Base-by-base conservation (phyloP, 2,888 invertebrate genomes). In the Liposcelis brunnea region DNA sequence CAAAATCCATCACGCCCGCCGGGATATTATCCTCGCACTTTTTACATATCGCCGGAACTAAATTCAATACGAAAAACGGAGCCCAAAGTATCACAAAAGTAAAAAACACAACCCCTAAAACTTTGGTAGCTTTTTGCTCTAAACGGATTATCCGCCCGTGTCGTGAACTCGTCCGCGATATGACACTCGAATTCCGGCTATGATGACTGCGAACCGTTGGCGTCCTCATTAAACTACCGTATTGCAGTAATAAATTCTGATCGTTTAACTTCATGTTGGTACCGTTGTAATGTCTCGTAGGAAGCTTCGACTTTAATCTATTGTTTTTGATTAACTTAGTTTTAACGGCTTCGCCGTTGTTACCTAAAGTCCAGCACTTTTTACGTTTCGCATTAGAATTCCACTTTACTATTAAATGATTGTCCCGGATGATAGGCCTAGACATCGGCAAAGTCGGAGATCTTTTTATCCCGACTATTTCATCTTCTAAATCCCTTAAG, bases 111-210 rank as follows among this genome's bases (percentile, higher is more conserved):
- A 93, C 85, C 2, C 91, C 91, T 15, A 93, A 66, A 3, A 93
- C 94, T 66, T 94, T 91, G 10, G 94, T 93, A 1, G 95, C 95
- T 62, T 94, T 94, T 60, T 94, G 93, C 61, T 95, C 93, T 44
- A 90, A 71, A 3, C 85, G 72, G 45, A 93, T 75, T 56, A 82
- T 86, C 48, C 85, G 69, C 0, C 86, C 86, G 57, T 86, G 85
- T 0, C 85, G 71, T 1, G 82, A 82, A 1, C 82, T 83, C 56
- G 82, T 83, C 46, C 83, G 68, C 18, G 56, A 56, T 43, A 84
- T 77, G 0, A 85, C 80, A 60, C 82, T 83, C 15, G 84, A 83
- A 53, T 81, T 84, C 45, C 84, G 68, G 10, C 80, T 79, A 60
- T 82, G 82, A 56, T 81, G 82, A 1, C 77, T 71, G 46, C 80